Evolutionary conservation across 2,888 invertebrate genomes (phyloP).

Genomic region (Cistogaster globosa): DNA sequence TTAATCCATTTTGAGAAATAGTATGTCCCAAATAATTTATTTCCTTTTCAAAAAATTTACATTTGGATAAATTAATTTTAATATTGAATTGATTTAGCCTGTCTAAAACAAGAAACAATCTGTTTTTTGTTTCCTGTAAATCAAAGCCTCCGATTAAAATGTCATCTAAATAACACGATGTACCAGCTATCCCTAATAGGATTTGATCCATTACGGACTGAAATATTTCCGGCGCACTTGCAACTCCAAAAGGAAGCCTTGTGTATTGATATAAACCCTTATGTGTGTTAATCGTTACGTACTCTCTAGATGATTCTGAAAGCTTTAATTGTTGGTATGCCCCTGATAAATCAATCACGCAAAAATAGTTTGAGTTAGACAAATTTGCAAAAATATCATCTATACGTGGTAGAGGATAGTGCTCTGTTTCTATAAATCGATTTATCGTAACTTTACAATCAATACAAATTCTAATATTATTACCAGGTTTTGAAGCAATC

Average conservation of each 20-base stretch:
- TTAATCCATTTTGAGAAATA: not conserved
- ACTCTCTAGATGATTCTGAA: conserved; percentile 70
- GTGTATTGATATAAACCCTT: no score
- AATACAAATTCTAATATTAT: conserved; percentile 14
- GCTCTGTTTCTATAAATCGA: no score
- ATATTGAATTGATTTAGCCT: no score
- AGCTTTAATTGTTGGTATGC: conserved; percentile 5
- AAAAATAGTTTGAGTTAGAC: no score
- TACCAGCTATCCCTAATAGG: not conserved
- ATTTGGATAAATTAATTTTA: no score
- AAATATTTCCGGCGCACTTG: not conserved
- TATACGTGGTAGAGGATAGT: no score
- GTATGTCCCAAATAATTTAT: not conserved
- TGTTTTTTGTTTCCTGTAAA: no score
- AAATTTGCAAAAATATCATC: no score
- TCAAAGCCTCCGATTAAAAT: not conserved
- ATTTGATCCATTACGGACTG: not conserved
- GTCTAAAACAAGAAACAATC: no score
- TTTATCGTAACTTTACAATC: not conserved
- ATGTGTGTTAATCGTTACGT: conserved; percentile 51
- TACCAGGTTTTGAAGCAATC: conserved; percentile 74
- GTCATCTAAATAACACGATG: not conserved
- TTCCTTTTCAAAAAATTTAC: not conserved
- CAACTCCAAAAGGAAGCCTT: no score
- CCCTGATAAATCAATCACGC: conserved; percentile 71